Conservation (phyloP, 2,888 invertebrate species). For the Calameuta idolon region DNA sequence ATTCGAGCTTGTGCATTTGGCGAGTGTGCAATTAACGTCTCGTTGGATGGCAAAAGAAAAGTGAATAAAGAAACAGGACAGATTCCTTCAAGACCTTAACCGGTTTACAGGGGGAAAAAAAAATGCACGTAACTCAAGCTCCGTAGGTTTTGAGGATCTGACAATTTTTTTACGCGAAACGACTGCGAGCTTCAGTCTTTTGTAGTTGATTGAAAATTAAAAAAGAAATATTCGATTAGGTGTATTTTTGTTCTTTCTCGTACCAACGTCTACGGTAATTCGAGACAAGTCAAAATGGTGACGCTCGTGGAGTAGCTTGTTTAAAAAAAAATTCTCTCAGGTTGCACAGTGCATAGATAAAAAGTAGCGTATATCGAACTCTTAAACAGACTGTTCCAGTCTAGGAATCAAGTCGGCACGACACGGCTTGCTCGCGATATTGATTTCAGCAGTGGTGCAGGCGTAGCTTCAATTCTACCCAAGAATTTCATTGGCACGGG, state of each 20-base stretch:
- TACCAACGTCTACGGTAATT: not conserved
- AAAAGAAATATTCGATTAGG: too few relatives aligned
- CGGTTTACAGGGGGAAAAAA: not conserved
- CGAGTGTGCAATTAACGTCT: not conserved
- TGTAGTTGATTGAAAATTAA: not conserved
- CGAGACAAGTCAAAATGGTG: not conserved
- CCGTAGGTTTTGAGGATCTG: not conserved
- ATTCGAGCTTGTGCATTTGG: not conserved
- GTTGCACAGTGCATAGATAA: not conserved
- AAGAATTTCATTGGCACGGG: slow-evolving; percentile 35
- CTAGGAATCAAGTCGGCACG: slow-evolving; percentile 16
- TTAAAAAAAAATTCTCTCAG: not conserved
- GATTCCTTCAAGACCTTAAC: not conserved
- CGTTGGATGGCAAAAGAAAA: not conserved
- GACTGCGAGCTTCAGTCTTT: not conserved
- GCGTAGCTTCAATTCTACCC: slow-evolving; percentile 27
- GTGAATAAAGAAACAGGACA: not conserved
- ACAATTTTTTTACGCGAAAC: not conserved
- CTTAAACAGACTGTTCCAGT: not conserved
- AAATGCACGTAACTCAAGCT: not conserved
- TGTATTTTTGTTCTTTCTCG: not conserved
- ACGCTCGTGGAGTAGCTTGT: not conserved
- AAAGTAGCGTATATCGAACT: not conserved
- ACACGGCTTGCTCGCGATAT: slow-evolving; percentile 34
- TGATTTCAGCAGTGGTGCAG: slow-evolving; percentile 39